These are phyloP conservation scores for Cinclus mexicanus DNA, from an alignment of 2,113 vertebrate genomes.

Conservation along the genomic window DNA sequence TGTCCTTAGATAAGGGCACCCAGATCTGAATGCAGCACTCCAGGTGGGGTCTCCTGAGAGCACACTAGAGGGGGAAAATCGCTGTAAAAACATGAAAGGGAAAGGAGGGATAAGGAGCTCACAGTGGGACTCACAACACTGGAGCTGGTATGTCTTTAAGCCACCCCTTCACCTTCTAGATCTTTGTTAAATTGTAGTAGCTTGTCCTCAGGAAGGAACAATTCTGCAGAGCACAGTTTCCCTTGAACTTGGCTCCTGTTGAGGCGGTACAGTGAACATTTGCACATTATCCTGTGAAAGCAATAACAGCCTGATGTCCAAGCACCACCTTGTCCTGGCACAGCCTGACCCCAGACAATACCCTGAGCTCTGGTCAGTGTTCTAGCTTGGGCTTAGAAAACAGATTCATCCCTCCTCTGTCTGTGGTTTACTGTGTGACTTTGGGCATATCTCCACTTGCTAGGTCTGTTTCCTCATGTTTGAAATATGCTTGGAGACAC, in stretches of 20 bases:
- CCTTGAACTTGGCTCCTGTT: background rate
- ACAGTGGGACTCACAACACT: background rate
- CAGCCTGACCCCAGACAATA: background rate
- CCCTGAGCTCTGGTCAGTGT: background rate
- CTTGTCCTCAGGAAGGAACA: background rate
- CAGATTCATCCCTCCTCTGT: background rate
- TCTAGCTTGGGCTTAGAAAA: background rate
- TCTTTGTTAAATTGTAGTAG: background rate
- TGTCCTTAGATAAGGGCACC: background rate
- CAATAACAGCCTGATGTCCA: background rate
- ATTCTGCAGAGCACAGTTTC: background rate
- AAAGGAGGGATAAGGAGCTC: background rate
- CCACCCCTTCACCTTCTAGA: background rate
- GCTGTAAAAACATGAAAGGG: background rate
- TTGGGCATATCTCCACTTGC: background rate
- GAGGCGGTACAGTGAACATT: background rate
- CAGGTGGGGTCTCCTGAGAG: accelerated
- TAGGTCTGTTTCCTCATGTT: background rate
- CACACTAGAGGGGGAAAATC: background rate
- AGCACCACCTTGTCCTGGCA: background rate
- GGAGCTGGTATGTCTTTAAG: background rate
- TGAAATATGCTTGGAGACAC: background rate
- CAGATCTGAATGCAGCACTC: background rate
- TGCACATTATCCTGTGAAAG: background rate
- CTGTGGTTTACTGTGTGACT: background rate